Evolutionary conservation across 1,140 invertebrate species (phyloP).

Genomic region (Pseudomyrmex dendroicus): DNA sequence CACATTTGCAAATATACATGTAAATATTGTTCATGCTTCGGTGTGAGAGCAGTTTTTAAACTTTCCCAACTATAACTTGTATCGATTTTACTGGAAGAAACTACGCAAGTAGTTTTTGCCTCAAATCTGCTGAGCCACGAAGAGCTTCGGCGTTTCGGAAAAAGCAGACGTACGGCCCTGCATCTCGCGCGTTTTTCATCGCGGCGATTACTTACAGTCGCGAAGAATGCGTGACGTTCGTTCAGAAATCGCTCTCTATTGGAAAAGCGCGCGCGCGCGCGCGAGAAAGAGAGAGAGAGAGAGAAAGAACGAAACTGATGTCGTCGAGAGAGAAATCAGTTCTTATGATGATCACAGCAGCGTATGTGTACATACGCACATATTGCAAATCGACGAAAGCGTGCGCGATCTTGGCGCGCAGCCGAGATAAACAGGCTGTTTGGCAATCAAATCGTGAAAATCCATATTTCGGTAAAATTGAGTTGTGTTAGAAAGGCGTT

Average conservation of each 20-base stretch:
- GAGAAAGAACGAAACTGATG: constrained; percentile 35
- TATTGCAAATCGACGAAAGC: constrained; percentile 42
- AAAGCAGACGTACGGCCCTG: background rate
- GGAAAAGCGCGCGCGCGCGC: constrained; percentile 16
- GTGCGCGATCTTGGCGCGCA: constrained; percentile 29
- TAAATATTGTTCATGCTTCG: background rate
- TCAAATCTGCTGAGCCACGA: background rate
- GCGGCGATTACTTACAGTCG: background rate
- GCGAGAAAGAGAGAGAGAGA: background rate
- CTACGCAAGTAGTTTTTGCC: no score
- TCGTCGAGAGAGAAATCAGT: constrained; percentile 44
- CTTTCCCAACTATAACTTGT: no score
- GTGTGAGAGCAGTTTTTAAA: background rate
- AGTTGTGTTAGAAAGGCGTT: constrained; percentile 21
- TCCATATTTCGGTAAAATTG: constrained; percentile 28
- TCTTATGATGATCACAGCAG: constrained; percentile 11
- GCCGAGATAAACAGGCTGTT: constrained; percentile 53
- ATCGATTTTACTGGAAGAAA: no score
- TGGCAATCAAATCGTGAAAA: constrained; percentile 24
- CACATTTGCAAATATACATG: background rate
- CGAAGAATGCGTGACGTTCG: constrained; percentile 11
- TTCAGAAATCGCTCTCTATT: constrained; percentile 31
- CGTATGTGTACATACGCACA: background rate
- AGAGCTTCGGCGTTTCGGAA: background rate
- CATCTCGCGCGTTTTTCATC: background rate